Conservation (phyloP, 2,113 vertebrate species). For the Pluvialis apricaria region DNA sequence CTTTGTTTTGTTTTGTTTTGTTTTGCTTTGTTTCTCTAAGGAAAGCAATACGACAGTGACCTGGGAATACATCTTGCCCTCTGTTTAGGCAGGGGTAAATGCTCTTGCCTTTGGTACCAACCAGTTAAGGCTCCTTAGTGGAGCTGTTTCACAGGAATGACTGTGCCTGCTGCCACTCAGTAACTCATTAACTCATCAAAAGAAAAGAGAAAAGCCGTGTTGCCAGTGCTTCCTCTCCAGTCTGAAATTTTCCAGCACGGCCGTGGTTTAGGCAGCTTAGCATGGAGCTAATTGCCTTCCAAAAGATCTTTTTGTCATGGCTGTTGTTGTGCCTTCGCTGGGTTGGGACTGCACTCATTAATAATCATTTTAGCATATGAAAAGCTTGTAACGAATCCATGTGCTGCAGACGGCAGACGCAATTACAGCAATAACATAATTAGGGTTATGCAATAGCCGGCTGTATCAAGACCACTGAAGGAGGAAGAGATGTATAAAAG, state of each 20-base stretch:
- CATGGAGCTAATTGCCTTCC: slow-evolving; percentile 62
- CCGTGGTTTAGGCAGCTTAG: slow-evolving; percentile 19
- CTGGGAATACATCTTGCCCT: not conserved
- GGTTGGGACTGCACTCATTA: slow-evolving; percentile 60
- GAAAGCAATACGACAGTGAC: not conserved
- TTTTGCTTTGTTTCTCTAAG: not conserved
- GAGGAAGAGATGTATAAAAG: not conserved
- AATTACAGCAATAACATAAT: slow-evolving; percentile 65
- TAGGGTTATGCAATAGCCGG: slow-evolving; percentile 50
- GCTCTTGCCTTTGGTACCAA: not conserved
- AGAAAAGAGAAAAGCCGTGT: not conserved
- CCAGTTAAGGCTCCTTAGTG: not conserved
- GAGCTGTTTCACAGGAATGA: not conserved
- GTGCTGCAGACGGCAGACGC: slow-evolving; percentile 54
- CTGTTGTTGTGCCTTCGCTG: slow-evolving; percentile 21
- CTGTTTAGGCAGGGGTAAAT: not conserved
- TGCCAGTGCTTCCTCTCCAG: not conserved
- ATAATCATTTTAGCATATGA: slow-evolving; percentile 71
- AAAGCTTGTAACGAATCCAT: slow-evolving; percentile 66
- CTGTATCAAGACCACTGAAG: slow-evolving; percentile 4
- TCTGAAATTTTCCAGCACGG: slow-evolving; percentile 29
- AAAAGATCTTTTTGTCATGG: slow-evolving; percentile 45
- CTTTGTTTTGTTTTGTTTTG: not conserved
- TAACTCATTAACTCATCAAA: slow-evolving; percentile 54
- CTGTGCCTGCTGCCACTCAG: not conserved